Conservation (phyloP, 23 tunicate genomes). For the Trididemnum nubilum region DNA sequence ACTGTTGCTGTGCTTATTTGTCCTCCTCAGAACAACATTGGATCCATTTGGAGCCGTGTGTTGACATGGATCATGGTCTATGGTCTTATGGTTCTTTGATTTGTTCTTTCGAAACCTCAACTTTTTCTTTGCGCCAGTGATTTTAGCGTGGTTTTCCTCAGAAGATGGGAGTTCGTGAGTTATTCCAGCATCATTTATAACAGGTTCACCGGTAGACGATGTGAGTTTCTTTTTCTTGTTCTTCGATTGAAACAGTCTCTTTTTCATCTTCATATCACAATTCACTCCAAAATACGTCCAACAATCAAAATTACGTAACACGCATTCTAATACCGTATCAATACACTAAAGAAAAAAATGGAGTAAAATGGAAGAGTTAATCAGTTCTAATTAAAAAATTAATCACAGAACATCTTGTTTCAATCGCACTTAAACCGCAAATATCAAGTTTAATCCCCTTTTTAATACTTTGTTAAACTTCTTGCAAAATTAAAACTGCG, state of each 20-base stretch:
- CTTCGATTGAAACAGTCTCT: slow-evolving; percentile 29
- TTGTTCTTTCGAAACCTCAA: slow-evolving; percentile 19
- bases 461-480: too few relatives aligned
- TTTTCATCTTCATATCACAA: slow-evolving; percentile 67
- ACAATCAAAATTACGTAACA: too few relatives aligned
- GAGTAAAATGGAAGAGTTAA: too few relatives aligned
- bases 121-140: background rate
- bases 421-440: too few relatives aligned
- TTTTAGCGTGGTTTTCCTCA: background rate
- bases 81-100: background rate
- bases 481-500: too few relatives aligned
- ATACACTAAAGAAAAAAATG: too few relatives aligned
- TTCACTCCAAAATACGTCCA: too few relatives aligned
- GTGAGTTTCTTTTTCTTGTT: slow-evolving; percentile 46
- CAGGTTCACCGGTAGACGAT: background rate
- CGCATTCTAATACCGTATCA: too few relatives aligned
- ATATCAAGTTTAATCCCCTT: too few relatives aligned
- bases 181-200: background rate
- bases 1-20: background rate
- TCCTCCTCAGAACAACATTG: slow-evolving; percentile 15
- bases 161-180: background rate
- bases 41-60: slow-evolving; percentile 4
- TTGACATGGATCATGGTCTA: background rate
- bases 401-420: too few relatives aligned
- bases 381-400: too few relatives aligned